Evolutionary conservation across 1,140 invertebrate species (phyloP).

Genomic region (Dinothrombium tinctorium): DNA sequence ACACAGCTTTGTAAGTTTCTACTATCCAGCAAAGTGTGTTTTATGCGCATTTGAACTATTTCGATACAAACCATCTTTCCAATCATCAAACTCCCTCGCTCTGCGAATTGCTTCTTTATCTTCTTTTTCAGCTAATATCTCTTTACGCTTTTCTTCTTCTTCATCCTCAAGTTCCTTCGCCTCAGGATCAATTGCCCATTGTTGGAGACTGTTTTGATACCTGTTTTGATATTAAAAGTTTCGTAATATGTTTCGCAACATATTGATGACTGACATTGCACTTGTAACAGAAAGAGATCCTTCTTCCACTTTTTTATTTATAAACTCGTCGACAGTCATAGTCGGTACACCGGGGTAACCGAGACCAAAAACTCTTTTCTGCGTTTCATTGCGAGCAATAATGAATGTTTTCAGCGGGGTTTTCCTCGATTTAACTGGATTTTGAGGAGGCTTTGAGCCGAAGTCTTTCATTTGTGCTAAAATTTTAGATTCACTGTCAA

Average conservation of each 20-base stretch:
- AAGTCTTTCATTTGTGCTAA: slow-evolving; percentile 22
- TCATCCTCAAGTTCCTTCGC: slow-evolving; percentile 13
- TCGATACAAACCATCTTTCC: slow-evolving; percentile 15
- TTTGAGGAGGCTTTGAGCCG: slow-evolving; percentile 8
- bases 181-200: slow-evolving; percentile 13
- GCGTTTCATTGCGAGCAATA: slow-evolving; percentile 60
- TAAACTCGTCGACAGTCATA: slow-evolving; percentile 88
- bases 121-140: slow-evolving; percentile 48
- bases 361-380: slow-evolving; percentile 76
- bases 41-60: background rate
- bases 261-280: background rate
- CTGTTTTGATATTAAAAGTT: background rate
- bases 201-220: slow-evolving; percentile 10
- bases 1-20: background rate
- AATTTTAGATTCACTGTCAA: slow-evolving; percentile 19
- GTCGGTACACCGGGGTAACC: slow-evolving; percentile 83
- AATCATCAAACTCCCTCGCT: slow-evolving; percentile 15
- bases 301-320: slow-evolving; percentile 36
- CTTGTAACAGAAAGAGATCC: slow-evolving; percentile 4
- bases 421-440: slow-evolving; percentile 6
- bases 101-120: slow-evolving; percentile 24
- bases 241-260: background rate
- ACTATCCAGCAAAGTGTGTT: background rate
- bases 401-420: slow-evolving; percentile 62
- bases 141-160: slow-evolving; percentile 34